Conservation (phyloP, 2,797 vertebrate species). For the Propithecus perrieri region DNA sequence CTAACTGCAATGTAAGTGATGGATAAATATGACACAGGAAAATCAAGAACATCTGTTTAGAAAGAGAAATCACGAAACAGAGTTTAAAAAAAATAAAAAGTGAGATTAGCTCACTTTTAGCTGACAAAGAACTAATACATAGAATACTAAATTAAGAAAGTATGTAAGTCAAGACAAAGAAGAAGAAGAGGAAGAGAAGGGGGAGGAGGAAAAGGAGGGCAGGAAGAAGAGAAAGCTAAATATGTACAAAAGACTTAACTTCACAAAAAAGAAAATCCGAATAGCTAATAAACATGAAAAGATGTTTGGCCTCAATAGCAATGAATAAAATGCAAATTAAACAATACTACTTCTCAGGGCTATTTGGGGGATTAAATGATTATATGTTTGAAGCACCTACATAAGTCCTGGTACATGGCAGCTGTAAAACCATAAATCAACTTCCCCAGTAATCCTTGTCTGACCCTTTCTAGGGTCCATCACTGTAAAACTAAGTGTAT, state of each 20-base stretch:
- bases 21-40: background rate
- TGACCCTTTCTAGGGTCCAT: background rate
- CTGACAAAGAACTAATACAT: background rate
- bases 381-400: background rate
- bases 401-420: background rate
- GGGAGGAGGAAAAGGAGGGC: background rate
- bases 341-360: background rate
- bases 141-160: background rate
- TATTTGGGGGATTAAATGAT: background rate
- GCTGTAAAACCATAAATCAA: background rate
- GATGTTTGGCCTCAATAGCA: background rate
- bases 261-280: background rate
- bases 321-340: background rate
- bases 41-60: background rate
- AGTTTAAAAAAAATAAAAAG: background rate
- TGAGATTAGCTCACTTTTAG: background rate
- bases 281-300: background rate
- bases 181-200: background rate
- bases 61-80: background rate
- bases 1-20: background rate
- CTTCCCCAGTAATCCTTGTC: background rate
- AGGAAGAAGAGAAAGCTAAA: background rate
- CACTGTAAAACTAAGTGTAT: background rate
- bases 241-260: background rate
- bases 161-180: background rate